phyloP scores from a whole-genome alignment of 2,888 invertebrate species.

The Flexamia atlantica region DNA sequence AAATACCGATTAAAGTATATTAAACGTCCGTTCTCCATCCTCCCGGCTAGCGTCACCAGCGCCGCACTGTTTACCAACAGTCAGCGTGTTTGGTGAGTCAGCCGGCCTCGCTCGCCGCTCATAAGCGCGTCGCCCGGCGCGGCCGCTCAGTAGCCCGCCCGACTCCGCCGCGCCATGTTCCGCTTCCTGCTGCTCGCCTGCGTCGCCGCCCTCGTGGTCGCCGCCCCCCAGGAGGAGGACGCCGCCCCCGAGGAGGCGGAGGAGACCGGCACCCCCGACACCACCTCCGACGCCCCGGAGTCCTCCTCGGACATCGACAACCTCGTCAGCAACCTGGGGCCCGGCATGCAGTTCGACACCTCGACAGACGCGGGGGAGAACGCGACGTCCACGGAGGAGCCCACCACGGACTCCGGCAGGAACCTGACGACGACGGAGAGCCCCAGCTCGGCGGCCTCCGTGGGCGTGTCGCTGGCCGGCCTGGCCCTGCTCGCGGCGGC shows the following conservation, averaged over 20 bases:
- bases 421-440: background rate
- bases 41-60: background rate
- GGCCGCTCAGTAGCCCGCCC: background rate
- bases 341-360: background rate
- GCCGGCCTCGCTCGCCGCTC: background rate
- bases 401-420: background rate
- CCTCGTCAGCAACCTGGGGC: background rate
- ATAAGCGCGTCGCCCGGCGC: background rate
- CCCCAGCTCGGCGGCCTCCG: background rate
- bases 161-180: background rate
- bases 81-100: background rate
- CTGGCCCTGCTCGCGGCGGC: background rate
- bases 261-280: background rate
- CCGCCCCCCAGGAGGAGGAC: background rate
- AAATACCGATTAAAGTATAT: too few relatives aligned
- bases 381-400: background rate
- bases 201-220: background rate
- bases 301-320: background rate
- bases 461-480: background rate
- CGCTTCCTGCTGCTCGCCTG: background rate
- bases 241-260: too few relatives aligned
- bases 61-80: background rate
- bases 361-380: background rate
- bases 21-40: background rate
- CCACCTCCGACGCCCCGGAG: constrained; percentile 3